Percentiles rank a stretch among this genome's conserved stretches.
These are phyloP conservation scores for Centrocercus urophasianus DNA, from an alignment of 2,113 vertebrate species.

Conservation along the genomic window DNA sequence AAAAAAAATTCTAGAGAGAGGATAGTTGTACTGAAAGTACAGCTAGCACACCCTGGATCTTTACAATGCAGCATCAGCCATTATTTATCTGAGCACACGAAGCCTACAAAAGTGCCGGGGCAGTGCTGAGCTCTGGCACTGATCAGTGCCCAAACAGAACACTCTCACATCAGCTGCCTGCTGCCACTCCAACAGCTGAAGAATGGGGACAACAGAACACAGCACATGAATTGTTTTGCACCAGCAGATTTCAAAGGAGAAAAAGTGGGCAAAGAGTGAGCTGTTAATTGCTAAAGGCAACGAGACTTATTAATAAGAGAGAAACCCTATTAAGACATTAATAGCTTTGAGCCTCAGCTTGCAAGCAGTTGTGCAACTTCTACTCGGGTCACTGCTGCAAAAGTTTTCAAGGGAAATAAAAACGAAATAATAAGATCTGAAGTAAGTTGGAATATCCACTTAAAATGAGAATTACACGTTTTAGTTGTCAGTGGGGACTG, in stretches of 20 bases:
- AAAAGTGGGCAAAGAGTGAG: conserved; percentile 11
- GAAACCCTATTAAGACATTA: conserved; percentile 44
- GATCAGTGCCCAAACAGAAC: neutral
- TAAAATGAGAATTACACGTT: neutral
- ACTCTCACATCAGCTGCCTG: neutral
- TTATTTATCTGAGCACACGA: neutral
- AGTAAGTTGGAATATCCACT: neutral
- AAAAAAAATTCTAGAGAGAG: neutral
- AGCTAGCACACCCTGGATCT: neutral
- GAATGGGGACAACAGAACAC: neutral
- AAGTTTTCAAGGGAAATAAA: conserved; percentile 4
- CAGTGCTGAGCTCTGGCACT: conserved; percentile 24
- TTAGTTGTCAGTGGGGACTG: neutral
- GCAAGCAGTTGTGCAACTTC: conserved; percentile 43
- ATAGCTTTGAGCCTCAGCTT: conserved; percentile 31
- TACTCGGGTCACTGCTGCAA: neutral
- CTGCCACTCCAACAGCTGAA: neutral
- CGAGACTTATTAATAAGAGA: conserved; percentile 24
- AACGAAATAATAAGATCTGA: neutral
- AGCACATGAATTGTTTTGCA: neutral
- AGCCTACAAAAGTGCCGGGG: conserved; percentile 26
- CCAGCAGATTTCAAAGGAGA: neutral
- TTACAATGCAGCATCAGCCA: neutral
- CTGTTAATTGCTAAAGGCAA: conserved; percentile 28
- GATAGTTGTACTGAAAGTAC: neutral